Evolutionary conservation across 2,113 vertebrate species (phyloP), one percentile per base, ranked within the genome.

Genomic region (Hemiprocne comata): DNA sequence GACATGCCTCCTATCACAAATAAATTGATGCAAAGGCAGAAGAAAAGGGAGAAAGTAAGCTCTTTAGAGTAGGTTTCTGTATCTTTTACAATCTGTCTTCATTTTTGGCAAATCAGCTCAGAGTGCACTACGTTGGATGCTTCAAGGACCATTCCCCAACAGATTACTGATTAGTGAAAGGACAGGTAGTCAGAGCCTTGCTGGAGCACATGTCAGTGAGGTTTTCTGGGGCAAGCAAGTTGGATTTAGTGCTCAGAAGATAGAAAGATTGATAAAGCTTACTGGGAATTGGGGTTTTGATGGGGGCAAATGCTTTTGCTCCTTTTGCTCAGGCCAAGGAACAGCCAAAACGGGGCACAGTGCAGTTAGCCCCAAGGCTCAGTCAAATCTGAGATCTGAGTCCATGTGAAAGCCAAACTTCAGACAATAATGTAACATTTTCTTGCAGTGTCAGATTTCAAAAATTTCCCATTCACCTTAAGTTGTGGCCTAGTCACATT

Each of bases 391-490:
- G 19, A 84, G 46, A 70, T 58, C 51, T 53, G 17, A 9, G 23
- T 38, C 66, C n/a, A 46, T 13, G 17, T 33, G 62, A 55, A 89
- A 81, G 21, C 34, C 55, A 58, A 88, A 4, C 29, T 71, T 31
- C 66, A 83, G 33, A 65, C 18, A 83, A 12, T n/a, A 24, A 69
- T 25, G 25, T 31, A 76, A 77, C 15, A 19, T 73, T 48, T 36
- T 84, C 38, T 76, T 53, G 42, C 17, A 66, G 36, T 34, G 53
- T 50, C 51, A 74, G 42, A 55, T 82, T 77, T 92, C 36, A 34
- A 44, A 21, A 29, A 81, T 31, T 78, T 89, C 81, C 50, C 38
- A 72, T 78, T 78, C 81, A 95, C 96, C 96, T 95, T 91, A n/a
- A 91, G n/a, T n/a, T 87, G 61, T 80, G 73, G 38, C 73, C 73